These are phyloP conservation scores for Nycticryphes semicollaris DNA, from an alignment of 2,113 vertebrate genomes.

Conservation along the genomic window DNA sequence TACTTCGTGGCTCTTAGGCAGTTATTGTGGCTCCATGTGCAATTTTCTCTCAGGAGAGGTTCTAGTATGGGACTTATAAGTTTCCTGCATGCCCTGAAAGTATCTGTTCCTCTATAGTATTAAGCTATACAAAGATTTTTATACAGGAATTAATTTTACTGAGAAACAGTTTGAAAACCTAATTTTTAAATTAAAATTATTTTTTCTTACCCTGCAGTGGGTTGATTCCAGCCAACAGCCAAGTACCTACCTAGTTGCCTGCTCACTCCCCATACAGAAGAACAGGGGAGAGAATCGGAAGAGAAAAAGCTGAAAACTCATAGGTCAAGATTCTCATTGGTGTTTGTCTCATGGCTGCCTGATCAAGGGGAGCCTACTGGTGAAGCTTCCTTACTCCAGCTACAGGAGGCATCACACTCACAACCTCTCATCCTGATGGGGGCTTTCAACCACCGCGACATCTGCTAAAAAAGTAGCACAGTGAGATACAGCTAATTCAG, in stretches of 20 bases:
- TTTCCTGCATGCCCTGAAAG: neutral
- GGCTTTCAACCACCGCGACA: neutral
- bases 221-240: neutral
- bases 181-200: neutral
- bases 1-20: neutral
- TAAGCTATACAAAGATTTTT: neutral
- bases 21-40: neutral
- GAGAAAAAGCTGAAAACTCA: neutral
- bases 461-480: neutral
- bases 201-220: rapidly evolving
- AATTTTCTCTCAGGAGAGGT: neutral
- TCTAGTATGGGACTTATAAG: neutral
- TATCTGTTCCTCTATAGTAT: neutral
- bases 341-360: neutral
- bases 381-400: neutral
- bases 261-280: neutral
- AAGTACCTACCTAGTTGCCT: neutral
- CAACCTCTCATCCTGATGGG: neutral
- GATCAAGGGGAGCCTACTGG: neutral
- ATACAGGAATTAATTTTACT: neutral
- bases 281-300: neutral
- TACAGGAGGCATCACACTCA: neutral
- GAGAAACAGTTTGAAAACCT: neutral
- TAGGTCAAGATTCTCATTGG: neutral
- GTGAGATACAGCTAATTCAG: neutral